Evolutionary conservation across 2,113 vertebrate species (phyloP).

Genomic region (human (Homo sapiens)): DNA sequence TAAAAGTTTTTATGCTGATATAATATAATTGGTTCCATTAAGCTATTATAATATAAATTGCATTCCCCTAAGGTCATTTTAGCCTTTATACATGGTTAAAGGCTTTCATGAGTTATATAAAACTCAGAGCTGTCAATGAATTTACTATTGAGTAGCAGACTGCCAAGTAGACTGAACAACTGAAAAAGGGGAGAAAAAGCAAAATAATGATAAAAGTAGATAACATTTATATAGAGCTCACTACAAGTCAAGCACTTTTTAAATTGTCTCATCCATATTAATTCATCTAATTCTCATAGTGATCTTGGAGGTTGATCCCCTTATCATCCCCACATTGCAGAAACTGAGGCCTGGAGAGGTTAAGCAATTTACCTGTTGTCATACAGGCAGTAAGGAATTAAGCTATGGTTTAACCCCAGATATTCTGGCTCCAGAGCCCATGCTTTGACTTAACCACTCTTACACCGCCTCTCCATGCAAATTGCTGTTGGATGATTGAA

Average conservation of each 20-base stretch:
- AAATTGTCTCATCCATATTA: not conserved
- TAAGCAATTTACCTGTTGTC: not conserved
- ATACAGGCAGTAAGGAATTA: not conserved
- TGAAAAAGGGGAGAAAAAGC: not conserved
- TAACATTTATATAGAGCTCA: not conserved
- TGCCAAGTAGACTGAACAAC: constrained; percentile 12
- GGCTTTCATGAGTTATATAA: constrained; percentile 53
- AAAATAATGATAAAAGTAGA: constrained; percentile 6
- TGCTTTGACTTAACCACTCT: not conserved
- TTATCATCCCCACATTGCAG: not conserved
- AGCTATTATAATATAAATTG: constrained; percentile 71
- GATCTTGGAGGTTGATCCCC: not conserved
- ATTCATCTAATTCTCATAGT: not conserved
- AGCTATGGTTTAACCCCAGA: not conserved
- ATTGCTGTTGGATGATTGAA: not conserved
- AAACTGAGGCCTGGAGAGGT: not conserved
- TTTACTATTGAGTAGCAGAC: not conserved
- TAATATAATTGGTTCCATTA: constrained; percentile 74
- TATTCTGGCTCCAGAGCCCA: not conserved
- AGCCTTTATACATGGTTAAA: constrained; percentile 60
- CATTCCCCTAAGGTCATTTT: constrained; percentile 64
- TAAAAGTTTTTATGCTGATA: constrained; percentile 72
- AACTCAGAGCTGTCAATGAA: constrained; percentile 44
- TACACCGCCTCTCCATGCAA: not conserved
- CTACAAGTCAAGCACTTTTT: not conserved